A percentile compares a stretch with the other conserved stretches of the same genome.
Conservation (phyloP, 2,888 invertebrate genomes). For the Acrocyrtus sp. region DNA sequence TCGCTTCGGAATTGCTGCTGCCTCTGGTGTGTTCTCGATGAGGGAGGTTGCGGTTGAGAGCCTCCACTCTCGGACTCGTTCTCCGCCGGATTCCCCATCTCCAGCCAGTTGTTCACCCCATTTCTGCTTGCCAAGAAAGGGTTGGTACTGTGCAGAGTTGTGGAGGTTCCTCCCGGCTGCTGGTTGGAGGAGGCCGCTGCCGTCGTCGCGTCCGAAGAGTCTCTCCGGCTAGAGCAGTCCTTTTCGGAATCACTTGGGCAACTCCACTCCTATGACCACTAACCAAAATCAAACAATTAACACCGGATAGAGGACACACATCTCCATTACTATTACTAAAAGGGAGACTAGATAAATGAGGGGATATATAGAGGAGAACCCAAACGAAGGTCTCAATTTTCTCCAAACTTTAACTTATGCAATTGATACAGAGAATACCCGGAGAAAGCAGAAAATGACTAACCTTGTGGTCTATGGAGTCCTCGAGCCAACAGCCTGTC, state of each 20-base stretch:
- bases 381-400: too few relatives aligned
- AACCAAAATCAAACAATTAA: slow-evolving; percentile 62
- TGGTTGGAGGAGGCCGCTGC: slow-evolving; percentile 64
- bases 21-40: slow-evolving; percentile 82
- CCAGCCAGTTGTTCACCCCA: slow-evolving; percentile 68
- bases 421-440: too few relatives aligned
- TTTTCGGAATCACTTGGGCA: slow-evolving; percentile 89
- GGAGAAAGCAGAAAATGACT: slow-evolving; percentile 28
- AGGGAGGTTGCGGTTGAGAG: slow-evolving; percentile 86
- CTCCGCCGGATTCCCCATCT: slow-evolving; percentile 74
- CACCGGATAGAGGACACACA: too few relatives aligned
- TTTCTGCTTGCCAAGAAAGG: slow-evolving; percentile 59
- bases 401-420: too few relatives aligned
- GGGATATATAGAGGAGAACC: too few relatives aligned
- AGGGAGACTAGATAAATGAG: too few relatives aligned
- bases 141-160: slow-evolving; percentile 64
- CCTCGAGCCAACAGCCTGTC: slow-evolving; percentile 84
- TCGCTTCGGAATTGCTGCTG: slow-evolving; percentile 88
- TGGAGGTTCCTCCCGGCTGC: slow-evolving; percentile 71
- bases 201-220: slow-evolving; percentile 70
- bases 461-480: slow-evolving; percentile 82
- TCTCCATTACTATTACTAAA: too few relatives aligned
- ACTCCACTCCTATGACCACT: slow-evolving; percentile 94
- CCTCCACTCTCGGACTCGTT: slow-evolving; percentile 89
- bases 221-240: slow-evolving; percentile 79